Conservation (phyloP, 1,140 invertebrate species). For the Achroia grisella region DNA sequence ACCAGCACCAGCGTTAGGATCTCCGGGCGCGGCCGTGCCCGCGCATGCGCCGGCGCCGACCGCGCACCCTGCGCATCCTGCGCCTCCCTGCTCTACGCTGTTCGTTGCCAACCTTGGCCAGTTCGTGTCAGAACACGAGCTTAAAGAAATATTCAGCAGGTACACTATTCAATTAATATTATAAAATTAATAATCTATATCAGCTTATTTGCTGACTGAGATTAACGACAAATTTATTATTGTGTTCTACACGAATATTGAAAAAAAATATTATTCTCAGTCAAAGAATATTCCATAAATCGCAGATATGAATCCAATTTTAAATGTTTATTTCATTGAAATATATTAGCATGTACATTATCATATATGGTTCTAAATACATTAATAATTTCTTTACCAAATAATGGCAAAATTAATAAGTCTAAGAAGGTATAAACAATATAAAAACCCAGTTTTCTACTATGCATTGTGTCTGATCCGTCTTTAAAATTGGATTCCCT, state of each 20-base stretch:
- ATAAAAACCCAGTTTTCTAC: too few species aligned
- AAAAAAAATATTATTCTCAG: neutral
- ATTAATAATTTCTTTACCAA: too few species aligned
- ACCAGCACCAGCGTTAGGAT: slow-evolving; percentile 85
- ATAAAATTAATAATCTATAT: too few species aligned
- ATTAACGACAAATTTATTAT: neutral
- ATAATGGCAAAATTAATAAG: too few species aligned
- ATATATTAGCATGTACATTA: neutral
- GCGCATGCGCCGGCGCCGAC: slow-evolving; percentile 87
- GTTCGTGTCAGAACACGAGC: slow-evolving; percentile 96
- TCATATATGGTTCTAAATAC: neutral
- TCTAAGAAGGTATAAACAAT: too few species aligned
- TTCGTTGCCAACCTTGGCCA: slow-evolving; percentile 98
- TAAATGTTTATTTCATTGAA: too few species aligned
- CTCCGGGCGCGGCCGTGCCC: slow-evolving; percentile 88
- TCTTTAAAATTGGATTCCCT: slow-evolving; percentile 1
- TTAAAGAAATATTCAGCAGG: slow-evolving; percentile 98
- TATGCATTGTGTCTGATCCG: neutral
- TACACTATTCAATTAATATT: slow-evolving; percentile 60
- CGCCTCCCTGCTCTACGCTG: slow-evolving; percentile 95
- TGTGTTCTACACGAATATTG: neutral
- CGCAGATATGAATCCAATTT: too few species aligned
- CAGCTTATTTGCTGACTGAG: neutral
- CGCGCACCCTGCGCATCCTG: slow-evolving; percentile 86
- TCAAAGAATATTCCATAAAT: neutral